Percentiles rank a stretch among this genome's conserved stretches.
Evolutionary conservation across 1,140 invertebrate genomes (phyloP).

Genomic region (Micrasema minimum): DNA sequence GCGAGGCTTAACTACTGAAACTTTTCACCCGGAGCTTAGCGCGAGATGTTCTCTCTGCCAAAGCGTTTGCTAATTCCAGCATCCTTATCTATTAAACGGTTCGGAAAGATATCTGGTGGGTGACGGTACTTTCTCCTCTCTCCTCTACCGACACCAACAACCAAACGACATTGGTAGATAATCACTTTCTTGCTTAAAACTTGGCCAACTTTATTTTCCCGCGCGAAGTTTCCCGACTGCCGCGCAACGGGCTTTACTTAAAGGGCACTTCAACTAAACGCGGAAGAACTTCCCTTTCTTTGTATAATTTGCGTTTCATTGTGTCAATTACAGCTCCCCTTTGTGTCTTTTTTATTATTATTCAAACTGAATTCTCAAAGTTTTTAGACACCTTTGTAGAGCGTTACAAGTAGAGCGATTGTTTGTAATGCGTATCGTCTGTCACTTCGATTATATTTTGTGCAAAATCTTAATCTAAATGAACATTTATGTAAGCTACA

Average conservation of each 20-base stretch:
- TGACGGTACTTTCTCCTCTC: too few species aligned
- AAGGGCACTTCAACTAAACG: slow-evolving; percentile 19
- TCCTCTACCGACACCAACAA: slow-evolving; percentile 36
- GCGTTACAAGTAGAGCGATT: not conserved
- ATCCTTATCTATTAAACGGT: slow-evolving; percentile 54
- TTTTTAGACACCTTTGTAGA: not conserved
- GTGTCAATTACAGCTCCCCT: slow-evolving; percentile 32
- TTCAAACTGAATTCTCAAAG: slow-evolving; percentile 28
- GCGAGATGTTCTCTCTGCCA: slow-evolving; percentile 48
- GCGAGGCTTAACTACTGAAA: slow-evolving; percentile 50
- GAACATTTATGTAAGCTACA: too few species aligned
- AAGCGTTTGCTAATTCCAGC: slow-evolving; percentile 52
- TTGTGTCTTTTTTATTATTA: slow-evolving; percentile 33
- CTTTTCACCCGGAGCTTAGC: slow-evolving; percentile 48
- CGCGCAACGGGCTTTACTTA: slow-evolving; percentile 23
- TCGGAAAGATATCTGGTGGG: slow-evolving; percentile 50
- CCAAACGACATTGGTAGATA: slow-evolving; percentile 48
- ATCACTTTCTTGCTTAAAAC: slow-evolving; percentile 52
- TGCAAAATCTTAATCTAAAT: too few species aligned
- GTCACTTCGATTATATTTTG: too few species aligned
- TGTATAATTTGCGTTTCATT: slow-evolving; percentile 37
- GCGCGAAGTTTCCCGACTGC: slow-evolving; percentile 27
- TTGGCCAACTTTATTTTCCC: slow-evolving; percentile 50
- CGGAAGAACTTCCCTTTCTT: slow-evolving; percentile 33
- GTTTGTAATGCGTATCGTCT: slow-evolving; percentile 9